Evolutionary conservation across 2,113 vertebrate genomes (phyloP).

Genomic region (Peucedramus taeniatus): DNA sequence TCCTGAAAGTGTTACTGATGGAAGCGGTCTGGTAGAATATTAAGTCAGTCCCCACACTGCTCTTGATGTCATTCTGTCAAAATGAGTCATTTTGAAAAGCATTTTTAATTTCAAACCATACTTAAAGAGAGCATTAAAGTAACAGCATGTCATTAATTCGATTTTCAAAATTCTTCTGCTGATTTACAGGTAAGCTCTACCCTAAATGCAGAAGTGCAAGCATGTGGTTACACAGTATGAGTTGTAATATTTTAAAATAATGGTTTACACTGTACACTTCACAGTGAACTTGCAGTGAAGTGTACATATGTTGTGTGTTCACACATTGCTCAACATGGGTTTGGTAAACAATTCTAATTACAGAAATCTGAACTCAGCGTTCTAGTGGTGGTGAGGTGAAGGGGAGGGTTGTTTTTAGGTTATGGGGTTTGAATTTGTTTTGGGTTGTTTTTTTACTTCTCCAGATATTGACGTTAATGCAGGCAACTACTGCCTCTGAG

Average conservation of each 20-base stretch:
- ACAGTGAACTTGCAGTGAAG: neutral
- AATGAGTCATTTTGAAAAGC: neutral
- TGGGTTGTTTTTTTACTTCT: neutral
- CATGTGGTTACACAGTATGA: neutral
- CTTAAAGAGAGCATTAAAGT: neutral
- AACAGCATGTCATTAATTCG: neutral
- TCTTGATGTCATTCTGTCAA: neutral
- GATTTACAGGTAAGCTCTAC: neutral
- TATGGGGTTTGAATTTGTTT: neutral
- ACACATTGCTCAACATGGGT: neutral
- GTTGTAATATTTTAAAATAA: neutral
- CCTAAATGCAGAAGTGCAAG: neutral
- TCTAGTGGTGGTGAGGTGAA: neutral
- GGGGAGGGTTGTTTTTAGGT: neutral
- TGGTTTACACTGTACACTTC: neutral
- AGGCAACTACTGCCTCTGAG: neutral
- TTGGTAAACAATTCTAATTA: constrained; percentile 13
- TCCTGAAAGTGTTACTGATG: neutral
- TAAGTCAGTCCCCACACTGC: neutral
- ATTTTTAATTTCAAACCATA: neutral
- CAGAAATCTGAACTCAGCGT: neutral
- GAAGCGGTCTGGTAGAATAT: neutral
- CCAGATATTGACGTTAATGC: neutral
- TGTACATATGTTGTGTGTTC: neutral
- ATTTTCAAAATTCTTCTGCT: neutral